Evolutionary conservation across 2,888 invertebrate genomes (phyloP).

Genomic region (Syrphus vitripennis): DNA sequence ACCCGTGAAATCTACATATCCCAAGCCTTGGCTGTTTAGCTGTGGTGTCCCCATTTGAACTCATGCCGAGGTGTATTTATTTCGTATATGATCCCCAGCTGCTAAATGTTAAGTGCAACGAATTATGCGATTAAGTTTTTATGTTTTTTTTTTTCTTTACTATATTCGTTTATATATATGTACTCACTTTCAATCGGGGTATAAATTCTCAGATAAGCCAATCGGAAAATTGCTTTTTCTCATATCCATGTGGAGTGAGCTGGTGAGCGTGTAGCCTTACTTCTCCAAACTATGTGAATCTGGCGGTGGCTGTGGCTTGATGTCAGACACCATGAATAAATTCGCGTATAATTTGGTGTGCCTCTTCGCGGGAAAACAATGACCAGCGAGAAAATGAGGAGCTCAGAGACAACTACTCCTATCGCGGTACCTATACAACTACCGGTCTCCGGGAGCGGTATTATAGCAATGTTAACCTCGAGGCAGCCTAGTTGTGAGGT

Average conservation of each 20-base stretch:
- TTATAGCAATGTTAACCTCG: neutral
- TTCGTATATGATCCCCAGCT: constrained; percentile 26
- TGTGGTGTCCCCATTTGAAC: constrained; percentile 41
- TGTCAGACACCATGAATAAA: constrained; percentile 47
- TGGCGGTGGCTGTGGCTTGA: constrained; percentile 23
- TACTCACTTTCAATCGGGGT: constrained; percentile 26
- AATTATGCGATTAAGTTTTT: constrained; percentile 54
- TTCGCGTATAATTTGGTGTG: constrained; percentile 29
- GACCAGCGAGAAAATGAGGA: constrained; percentile 34
- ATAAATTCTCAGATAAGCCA: constrained; percentile 54
- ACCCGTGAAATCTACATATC: constrained; percentile 60
- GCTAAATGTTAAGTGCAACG: constrained; percentile 65
- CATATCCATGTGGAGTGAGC: constrained; percentile 11
- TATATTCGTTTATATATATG: too few species aligned
- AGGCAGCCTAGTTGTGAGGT: constrained; percentile 51
- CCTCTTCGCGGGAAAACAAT: constrained; percentile 50
- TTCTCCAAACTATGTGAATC: constrained; percentile 21
- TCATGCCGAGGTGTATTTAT: constrained; percentile 1
- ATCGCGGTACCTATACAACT: constrained; percentile 19
- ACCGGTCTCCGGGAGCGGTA: constrained; percentile 28
- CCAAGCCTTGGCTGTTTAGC: constrained; percentile 1
- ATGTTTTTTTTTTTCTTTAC: neutral
- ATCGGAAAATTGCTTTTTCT: constrained; percentile 47
- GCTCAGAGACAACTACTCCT: constrained; percentile 30
- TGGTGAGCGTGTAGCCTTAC: constrained; percentile 21